Evolutionary conservation across 2,888 invertebrate genomes (phyloP).

Genomic region (Sturmia bella): DNA sequence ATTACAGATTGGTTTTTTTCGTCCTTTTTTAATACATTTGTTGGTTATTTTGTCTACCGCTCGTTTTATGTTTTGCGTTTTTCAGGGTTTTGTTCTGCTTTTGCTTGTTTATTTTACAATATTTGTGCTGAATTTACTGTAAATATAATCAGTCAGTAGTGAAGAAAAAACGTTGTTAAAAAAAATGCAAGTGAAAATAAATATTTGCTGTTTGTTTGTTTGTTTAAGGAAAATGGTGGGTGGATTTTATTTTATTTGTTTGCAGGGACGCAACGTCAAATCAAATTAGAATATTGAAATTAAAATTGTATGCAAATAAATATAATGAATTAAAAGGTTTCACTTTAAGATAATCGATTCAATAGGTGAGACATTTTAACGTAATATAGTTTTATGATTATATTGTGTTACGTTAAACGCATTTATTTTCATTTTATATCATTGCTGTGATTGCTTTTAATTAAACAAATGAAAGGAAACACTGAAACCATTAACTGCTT

Average conservation of each 20-base stretch:
- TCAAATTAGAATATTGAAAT: background rate
- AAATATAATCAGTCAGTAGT: slow-evolving; percentile 56
- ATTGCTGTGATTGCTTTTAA: too few relatives aligned
- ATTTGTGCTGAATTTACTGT: slow-evolving; percentile 61
- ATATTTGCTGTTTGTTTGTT: slow-evolving; percentile 43
- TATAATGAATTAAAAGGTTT: background rate
- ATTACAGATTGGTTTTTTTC: slow-evolving; percentile 15
- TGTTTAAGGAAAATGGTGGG: slow-evolving; percentile 26
- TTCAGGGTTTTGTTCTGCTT: slow-evolving; percentile 2
- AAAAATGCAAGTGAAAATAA: slow-evolving; percentile 21
- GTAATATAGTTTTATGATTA: too few relatives aligned
- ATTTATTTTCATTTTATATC: too few relatives aligned
- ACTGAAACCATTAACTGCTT: too few relatives aligned
- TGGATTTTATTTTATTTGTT: slow-evolving; percentile 5
- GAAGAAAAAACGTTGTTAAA: slow-evolving; percentile 22
- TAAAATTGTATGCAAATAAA: background rate
- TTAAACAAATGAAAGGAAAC: too few relatives aligned
- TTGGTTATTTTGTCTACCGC: slow-evolving; percentile 34
- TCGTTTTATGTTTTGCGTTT: slow-evolving; percentile 28
- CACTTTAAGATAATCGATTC: background rate
- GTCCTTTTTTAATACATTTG: slow-evolving; percentile 14
- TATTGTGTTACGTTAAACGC: too few relatives aligned
- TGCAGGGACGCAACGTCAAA: slow-evolving; percentile 4
- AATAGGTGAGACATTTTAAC: too few relatives aligned
- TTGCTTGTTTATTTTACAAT: slow-evolving; percentile 38